Conservation (phyloP, 92 coral and sea anemone species). For the Virgularia gustaviana region DNA sequence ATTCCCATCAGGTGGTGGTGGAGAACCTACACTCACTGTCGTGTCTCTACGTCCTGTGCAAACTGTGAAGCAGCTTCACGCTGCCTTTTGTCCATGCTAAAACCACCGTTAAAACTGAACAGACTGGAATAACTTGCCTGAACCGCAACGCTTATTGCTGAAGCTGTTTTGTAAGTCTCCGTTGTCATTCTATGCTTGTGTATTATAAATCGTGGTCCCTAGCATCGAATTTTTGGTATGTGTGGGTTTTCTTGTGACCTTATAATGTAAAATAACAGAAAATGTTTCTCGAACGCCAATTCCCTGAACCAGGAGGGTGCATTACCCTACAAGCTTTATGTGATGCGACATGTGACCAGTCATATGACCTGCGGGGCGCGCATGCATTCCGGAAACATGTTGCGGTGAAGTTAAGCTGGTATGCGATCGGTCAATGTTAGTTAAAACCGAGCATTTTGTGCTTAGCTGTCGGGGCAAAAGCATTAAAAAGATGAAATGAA, state of each 20-base stretch:
- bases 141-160: constrained; percentile 35
- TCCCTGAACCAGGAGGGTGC: too few relatives aligned
- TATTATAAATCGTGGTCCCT: constrained; percentile 2
- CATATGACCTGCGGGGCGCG: too few relatives aligned
- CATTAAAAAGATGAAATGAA: too few relatives aligned
- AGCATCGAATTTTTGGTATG: constrained; percentile 11
- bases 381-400: too few relatives aligned
- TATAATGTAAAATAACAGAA: constrained; percentile 9
- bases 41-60: constrained; percentile 44
- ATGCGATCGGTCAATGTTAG: too few relatives aligned
- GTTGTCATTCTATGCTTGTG: constrained; percentile 32
- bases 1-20: constrained; percentile 63
- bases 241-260: constrained; percentile 13
- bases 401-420: too few relatives aligned
- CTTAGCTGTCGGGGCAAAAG: too few relatives aligned
- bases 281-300: constrained; percentile 7
- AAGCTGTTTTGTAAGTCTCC: constrained; percentile 1
- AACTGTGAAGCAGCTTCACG: constrained; percentile 54
- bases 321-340: too few relatives aligned
- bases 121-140: constrained; percentile 64
- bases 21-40: constrained; percentile 53
- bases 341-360: too few relatives aligned
- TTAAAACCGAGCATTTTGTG: too few relatives aligned
- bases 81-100: constrained; percentile 49
- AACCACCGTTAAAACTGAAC: constrained; percentile 54